phyloP scores from a whole-genome alignment of 1,140 invertebrate species.

The Anagrus nilaparvatae region DNA sequence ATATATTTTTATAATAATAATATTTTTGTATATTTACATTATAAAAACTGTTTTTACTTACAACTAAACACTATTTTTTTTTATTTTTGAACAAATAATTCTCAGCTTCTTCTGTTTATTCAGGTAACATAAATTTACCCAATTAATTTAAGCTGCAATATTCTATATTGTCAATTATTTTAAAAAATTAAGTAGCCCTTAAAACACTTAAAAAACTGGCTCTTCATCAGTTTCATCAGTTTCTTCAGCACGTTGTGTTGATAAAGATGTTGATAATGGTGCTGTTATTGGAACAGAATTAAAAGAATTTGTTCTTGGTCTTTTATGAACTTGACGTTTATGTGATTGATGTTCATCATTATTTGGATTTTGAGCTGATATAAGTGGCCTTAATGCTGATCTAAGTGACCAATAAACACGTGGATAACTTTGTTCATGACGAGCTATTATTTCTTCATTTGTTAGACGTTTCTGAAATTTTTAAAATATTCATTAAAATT shows the following conservation, averaged over 20 bases:
- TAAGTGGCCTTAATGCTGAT: constrained; percentile 59
- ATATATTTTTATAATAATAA: no score
- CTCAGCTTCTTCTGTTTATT: no score
- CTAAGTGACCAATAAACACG: constrained; percentile 57
- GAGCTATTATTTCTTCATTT: constrained; percentile 59
- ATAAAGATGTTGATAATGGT: constrained; percentile 14
- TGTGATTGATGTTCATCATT: constrained; percentile 14
- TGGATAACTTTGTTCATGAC: constrained; percentile 68
- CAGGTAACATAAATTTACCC: no score
- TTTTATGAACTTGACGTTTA: constrained; percentile 23
- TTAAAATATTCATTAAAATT: neutral
- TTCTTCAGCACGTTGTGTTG: constrained; percentile 22
- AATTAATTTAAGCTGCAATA: no score
- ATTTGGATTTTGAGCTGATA: constrained; percentile 34
- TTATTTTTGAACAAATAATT: no score
- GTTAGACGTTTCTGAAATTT: constrained; percentile 51
- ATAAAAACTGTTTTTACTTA: no score
- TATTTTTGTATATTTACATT: no score
- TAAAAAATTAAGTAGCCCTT: constrained; percentile 1
- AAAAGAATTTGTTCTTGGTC: constrained; percentile 26
- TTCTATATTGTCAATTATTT: constrained; percentile 2
- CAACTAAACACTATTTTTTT: no score
- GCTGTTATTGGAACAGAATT: constrained; percentile 19
- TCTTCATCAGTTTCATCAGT: constrained; percentile 38
- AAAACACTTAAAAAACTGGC: constrained; percentile 36